Evolutionary conservation across 1,140 invertebrate species (phyloP), one percentile per base, ranked within the genome.

Genomic region (fruit fly (Drosophila melanogaster)): DNA sequence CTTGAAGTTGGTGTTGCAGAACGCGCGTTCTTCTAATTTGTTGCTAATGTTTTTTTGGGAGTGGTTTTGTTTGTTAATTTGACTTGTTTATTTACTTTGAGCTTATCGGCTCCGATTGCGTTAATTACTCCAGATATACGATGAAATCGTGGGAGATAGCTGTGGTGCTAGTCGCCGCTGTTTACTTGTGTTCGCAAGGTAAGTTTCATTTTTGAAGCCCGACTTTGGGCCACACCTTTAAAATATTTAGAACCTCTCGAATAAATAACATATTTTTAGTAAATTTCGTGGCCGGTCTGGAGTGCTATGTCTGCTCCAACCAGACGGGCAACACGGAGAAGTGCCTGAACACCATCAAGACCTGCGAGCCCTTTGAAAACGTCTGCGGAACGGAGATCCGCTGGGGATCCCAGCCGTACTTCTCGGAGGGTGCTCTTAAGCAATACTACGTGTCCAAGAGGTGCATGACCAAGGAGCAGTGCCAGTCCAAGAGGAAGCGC

Each of bases 331-430:
- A 99, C 90, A 94, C 94, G 35, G 97, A 97, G 73, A 99, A 99
- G 93, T 99, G 98, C 92, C 92, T 97, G 10, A 97, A 96, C 86
- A 98, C 97, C 4, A 97, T 98, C 17, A 96, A 96, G 92, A 97
- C 96, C 19, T 99, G 98, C 92, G 95, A 97, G 70, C 94, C 96
- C 77, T 95, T 94, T 30, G 90, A 99, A 92, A 97, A 99, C 92
- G 94, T 95, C 40, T 99, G 98, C 92, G 93, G 97, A 41, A 96
- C 97, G 1, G 96, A 97, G 93, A 96, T 98, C 10, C 95, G 94
- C 87, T 98, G 97, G 98, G 97, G 97, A 91, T 98, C 96, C 91
- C 96, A 96, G 14, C 97, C 97, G 0, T 99, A 98, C 91, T 99
- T 98, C 97, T 96, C 96, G 6, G 96, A 97, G 83, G 96, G 97